Conservation (phyloP, 2,888 invertebrate species). For the Parelbella ahira region DNA sequence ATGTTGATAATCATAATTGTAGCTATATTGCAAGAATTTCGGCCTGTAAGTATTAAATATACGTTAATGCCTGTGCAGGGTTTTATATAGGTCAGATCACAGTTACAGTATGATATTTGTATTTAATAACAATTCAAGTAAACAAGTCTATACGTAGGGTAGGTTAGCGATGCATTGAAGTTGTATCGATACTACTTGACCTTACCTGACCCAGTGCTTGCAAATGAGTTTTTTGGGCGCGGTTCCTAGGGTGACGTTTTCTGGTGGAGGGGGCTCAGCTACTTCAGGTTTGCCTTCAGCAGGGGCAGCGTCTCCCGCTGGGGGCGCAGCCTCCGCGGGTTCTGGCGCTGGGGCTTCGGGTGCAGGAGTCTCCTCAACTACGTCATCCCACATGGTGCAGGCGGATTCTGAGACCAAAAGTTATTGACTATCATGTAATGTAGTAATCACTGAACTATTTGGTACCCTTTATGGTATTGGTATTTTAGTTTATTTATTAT, state of each 20-base stretch:
- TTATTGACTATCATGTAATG: conserved; percentile 35
- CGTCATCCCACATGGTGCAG: conserved; percentile 79
- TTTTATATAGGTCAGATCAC: no score
- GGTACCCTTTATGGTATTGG: no score
- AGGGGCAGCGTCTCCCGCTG: conserved; percentile 39
- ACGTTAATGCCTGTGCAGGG: no score
- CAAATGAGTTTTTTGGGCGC: conserved; percentile 86
- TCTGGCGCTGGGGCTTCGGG: conserved; percentile 38
- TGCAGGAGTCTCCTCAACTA: conserved; percentile 63
- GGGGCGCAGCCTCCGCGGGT: conserved; percentile 46
- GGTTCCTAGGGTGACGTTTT: conserved; percentile 60
- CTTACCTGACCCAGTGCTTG: conserved; percentile 90
- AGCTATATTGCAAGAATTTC: conserved; percentile 89
- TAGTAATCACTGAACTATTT: no score
- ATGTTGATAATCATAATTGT: conserved; percentile 90
- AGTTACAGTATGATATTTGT: no score
- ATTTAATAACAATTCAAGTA: no score
- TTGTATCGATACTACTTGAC: no score
- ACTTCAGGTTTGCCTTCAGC: conserved; percentile 61
- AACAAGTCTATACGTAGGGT: no score
- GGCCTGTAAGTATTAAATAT: conserved; percentile 78
- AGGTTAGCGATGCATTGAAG: no score
- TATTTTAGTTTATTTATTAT: no score
- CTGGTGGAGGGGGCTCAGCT: conserved; percentile 67
- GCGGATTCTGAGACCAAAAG: conserved; percentile 63